A percentile compares a stretch with the other conserved stretches of the same genome.
These are phyloP conservation scores for Labeo catla DNA, from an alignment of 2,113 vertebrate species.

Conservation along the genomic window DNA sequence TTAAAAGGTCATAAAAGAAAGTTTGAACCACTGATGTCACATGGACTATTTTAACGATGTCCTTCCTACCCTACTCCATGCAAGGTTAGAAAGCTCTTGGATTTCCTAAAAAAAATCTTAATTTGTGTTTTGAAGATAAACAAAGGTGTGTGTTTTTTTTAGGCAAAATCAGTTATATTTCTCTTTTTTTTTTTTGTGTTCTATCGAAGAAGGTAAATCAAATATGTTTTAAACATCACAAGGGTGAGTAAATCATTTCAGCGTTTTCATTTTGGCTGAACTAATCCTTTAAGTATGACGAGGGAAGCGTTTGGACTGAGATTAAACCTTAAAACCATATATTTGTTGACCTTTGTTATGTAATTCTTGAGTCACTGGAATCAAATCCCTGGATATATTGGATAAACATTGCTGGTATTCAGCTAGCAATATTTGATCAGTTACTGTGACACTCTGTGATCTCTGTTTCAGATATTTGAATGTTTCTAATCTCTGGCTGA, in stretches of 20 bases:
- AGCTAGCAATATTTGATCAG: not conserved
- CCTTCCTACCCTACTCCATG: too few relatives aligned
- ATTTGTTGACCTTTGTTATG: not conserved
- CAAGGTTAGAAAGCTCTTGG: too few relatives aligned
- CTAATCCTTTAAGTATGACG: constrained; percentile 17
- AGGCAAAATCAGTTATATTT: too few relatives aligned
- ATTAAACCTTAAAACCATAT: constrained; percentile 15
- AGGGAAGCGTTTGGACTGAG: not conserved
- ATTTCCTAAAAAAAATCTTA: too few relatives aligned
- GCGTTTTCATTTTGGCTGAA: not conserved
- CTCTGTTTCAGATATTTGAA: not conserved
- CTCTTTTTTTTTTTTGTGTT: not conserved
- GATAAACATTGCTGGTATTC: not conserved
- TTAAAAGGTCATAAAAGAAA: too few relatives aligned
- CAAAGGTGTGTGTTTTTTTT: too few relatives aligned
- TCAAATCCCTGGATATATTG: not conserved
- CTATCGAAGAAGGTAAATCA: not conserved
- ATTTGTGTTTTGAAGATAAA: too few relatives aligned
- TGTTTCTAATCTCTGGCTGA: not conserved
- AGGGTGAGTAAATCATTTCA: not conserved
- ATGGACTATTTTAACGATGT: too few relatives aligned
- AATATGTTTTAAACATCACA: not conserved
- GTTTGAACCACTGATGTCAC: too few relatives aligned
- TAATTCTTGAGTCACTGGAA: not conserved
- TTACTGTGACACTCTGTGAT: not conserved